These are phyloP conservation scores for Sibirionetta formosa DNA, from an alignment of 2,797 vertebrate species.

Conservation along the genomic window DNA sequence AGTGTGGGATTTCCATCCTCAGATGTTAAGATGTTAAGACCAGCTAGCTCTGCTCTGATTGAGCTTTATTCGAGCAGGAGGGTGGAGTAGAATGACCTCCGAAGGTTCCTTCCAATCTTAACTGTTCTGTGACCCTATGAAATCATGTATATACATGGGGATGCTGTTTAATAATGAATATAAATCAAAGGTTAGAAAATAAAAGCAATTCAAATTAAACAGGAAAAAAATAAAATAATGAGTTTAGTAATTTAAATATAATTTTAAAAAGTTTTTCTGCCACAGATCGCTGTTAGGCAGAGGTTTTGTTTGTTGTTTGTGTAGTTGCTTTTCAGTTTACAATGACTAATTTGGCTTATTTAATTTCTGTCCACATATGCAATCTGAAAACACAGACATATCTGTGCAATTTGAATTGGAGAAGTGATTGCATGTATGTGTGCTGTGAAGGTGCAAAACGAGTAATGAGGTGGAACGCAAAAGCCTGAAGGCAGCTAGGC, in stretches of 20 bases:
- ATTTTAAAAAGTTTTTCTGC: background rate
- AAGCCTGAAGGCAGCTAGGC: background rate
- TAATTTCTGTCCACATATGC: background rate
- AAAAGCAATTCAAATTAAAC: background rate
- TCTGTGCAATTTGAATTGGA: background rate
- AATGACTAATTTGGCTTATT: background rate
- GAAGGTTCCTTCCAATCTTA: background rate
- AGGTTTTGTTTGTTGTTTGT: background rate
- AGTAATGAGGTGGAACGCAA: background rate
- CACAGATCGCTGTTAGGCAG: background rate
- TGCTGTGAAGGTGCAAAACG: background rate
- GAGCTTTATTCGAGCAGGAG: background rate
- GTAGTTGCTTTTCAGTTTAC: constrained; percentile 18
- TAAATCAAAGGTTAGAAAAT: background rate
- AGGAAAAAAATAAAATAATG: background rate
- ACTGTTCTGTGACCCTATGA: background rate
- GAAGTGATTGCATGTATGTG: background rate
- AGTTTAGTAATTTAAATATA: background rate
- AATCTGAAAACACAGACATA: background rate
- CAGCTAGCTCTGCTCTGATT: background rate
- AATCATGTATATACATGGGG: background rate
- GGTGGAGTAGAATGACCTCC: background rate
- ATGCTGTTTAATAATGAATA: background rate
- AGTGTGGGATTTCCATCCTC: background rate
- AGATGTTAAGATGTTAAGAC: background rate